Evolutionary conservation across 2,797 vertebrate genomes (phyloP).

Genomic region (Melanotaenia boesemani): DNA sequence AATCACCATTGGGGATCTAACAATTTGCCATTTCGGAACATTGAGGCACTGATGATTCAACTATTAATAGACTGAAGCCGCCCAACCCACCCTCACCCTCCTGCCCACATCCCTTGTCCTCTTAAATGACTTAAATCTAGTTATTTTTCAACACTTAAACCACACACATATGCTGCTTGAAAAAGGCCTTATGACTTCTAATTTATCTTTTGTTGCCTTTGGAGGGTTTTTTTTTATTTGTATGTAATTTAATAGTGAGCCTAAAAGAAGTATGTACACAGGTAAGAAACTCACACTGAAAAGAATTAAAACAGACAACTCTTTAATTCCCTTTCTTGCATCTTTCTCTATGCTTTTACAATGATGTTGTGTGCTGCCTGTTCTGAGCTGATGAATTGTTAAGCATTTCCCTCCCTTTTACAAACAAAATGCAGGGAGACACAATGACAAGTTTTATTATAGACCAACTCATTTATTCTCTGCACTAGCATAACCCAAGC

Average conservation of each 20-base stretch:
- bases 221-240: constrained; percentile 70
- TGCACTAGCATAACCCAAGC: constrained; percentile 76
- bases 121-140: constrained; percentile 80
- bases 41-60: constrained; percentile 84
- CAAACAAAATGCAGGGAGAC: constrained; percentile 65
- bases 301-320: constrained; percentile 6
- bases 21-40: constrained; percentile 88
- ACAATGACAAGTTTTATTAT: constrained; percentile 86
- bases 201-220: constrained; percentile 58
- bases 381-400: constrained; percentile 69
- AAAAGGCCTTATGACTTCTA: constrained; percentile 58
- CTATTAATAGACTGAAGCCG: constrained; percentile 72
- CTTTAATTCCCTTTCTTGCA: constrained; percentile 37
- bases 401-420: constrained; percentile 38
- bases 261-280: constrained; percentile 46
- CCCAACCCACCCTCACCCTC: constrained; percentile 39
- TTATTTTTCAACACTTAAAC: constrained; percentile 51
- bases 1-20: constrained; percentile 86
- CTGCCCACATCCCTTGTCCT: constrained; percentile 60
- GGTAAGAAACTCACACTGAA: constrained; percentile 38
- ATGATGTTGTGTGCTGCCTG: constrained; percentile 53
- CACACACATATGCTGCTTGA: constrained; percentile 11
- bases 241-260: constrained; percentile 73
- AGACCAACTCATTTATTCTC: constrained; percentile 82
- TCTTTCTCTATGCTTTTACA: constrained; percentile 35